Base-by-base conservation (phyloP, 1,140 invertebrate genomes). In the Drosophila arizonae region DNA sequence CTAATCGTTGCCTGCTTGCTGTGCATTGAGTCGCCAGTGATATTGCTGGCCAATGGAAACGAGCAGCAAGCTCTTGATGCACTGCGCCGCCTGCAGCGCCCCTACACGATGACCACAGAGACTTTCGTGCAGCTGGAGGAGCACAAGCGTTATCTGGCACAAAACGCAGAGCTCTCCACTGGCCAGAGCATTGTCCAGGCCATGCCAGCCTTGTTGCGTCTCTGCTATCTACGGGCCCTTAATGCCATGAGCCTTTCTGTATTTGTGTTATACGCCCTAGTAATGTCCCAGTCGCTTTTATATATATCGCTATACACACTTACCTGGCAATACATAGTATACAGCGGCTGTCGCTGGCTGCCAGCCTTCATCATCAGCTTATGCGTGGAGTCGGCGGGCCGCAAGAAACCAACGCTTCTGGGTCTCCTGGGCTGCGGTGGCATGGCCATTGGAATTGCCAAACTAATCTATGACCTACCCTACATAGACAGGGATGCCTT, bases 11-110 rank as follows among this genome's bases (percentile, higher is more conserved):
- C 68, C 26, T 30, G 15, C 0, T 45, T 84, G 0, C 8, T 75
- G 10, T 51, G 15, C 46, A 75, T 80, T 24, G 84, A 87, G n/a
- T 87, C 84, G 8, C 84, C 84, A 11, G 84, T 87, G 10, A 61
- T 72, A 6, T 21, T 61, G 69, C 55, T 87, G 61, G 70, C 62
- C 15, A 84, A 77, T 30, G 81, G 78, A 6, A 51, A 87, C 0
- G 85, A 89, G 36, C 26, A 57, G 6, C 33, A 61, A 4, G 84
- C 84, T 11, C 54, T 80, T 0, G 84, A 89, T 5, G 43, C 68
- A 30, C 50, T 89, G 39, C 79, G 84, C 1, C 76, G 85, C 1
- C 58, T 87, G 24, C 84, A 87, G 33, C 68, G 60, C 3, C 85
- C 84, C 0, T 5, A 57, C 0, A 62, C 56, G 2, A 26, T 79